Conservation (phyloP, 2,113 vertebrate genomes). For the Zingel zingel region DNA sequence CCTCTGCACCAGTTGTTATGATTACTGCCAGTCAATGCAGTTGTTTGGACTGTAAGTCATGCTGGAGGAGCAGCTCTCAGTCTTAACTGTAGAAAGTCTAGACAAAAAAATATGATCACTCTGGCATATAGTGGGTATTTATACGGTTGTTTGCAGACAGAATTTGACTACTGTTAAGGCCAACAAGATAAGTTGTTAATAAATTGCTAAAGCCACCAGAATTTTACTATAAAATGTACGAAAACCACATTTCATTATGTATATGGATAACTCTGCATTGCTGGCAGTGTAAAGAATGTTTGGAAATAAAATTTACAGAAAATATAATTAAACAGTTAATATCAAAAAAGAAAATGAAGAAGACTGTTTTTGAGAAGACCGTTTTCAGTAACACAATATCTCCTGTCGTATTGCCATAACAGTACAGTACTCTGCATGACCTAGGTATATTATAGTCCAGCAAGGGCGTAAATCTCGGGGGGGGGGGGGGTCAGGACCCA, state of each 20-base stretch:
- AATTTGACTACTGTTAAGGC: background rate
- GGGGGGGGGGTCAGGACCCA: too few species aligned
- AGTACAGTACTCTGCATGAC: background rate
- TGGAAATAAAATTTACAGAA: too few species aligned
- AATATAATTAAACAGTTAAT: too few species aligned
- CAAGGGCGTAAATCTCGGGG: too few species aligned
- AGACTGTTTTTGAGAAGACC: too few species aligned
- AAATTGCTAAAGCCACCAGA: background rate
- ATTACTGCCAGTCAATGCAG: conserved; percentile 40
- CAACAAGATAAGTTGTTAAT: background rate
- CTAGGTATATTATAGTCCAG: background rate
- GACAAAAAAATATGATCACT: conserved; percentile 11
- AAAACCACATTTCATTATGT: background rate
- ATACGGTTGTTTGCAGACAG: background rate
- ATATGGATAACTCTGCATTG: background rate
- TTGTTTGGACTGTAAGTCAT: conserved; percentile 23
- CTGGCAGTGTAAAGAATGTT: too few species aligned
- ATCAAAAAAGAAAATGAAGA: too few species aligned
- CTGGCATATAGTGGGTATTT: background rate
- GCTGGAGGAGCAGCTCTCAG: conserved; percentile 6
- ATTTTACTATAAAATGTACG: background rate
- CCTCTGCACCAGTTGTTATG: conserved; percentile 36
- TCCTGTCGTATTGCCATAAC: background rate
- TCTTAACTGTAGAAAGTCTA: conserved; percentile 18
- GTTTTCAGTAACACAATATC: too few species aligned